These are phyloP conservation scores for Tiliacea aurago DNA, from an alignment of 2,888 invertebrate genomes.

Conservation along the genomic window DNA sequence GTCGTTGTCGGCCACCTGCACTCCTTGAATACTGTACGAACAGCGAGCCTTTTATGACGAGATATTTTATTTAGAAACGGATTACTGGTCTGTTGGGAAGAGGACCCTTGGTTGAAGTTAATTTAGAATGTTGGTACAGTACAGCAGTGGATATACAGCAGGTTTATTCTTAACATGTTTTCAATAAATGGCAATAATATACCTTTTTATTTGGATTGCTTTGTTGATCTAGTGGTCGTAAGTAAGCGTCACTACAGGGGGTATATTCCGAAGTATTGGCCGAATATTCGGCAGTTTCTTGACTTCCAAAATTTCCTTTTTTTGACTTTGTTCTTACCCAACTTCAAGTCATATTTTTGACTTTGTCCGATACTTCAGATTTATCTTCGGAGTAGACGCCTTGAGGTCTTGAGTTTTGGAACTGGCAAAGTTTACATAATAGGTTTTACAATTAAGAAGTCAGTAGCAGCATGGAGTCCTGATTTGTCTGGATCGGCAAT, in stretches of 20 bases:
- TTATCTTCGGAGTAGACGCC: too few relatives aligned
- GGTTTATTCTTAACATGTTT: background rate
- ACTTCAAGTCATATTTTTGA: too few relatives aligned
- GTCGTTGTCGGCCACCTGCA: slow-evolving; percentile 45
- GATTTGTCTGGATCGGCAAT: too few relatives aligned
- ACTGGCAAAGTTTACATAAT: background rate
- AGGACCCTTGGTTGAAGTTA: background rate
- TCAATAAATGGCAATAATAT: too few relatives aligned
- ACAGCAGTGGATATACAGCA: background rate
- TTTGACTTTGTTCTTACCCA: too few relatives aligned
- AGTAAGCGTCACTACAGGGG: too few relatives aligned
- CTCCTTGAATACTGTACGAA: slow-evolving; percentile 43
- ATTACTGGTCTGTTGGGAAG: slow-evolving; percentile 26
- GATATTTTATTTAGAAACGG: slow-evolving; percentile 52
- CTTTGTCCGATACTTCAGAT: too few relatives aligned
- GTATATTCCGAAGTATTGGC: too few relatives aligned
- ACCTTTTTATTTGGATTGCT: background rate
- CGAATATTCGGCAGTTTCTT: too few relatives aligned
- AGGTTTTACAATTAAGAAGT: background rate
- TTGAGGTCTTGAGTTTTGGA: background rate
- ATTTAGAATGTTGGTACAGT: slow-evolving; percentile 4
- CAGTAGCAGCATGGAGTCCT: too few relatives aligned
- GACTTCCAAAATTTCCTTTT: too few relatives aligned
- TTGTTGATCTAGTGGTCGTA: background rate
- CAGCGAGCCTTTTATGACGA: slow-evolving; percentile 44